Evolutionary conservation across 2,888 invertebrate species (phyloP), one percentile per base, ranked within the genome.

Genomic region (Rhyacophila evoluta): DNA sequence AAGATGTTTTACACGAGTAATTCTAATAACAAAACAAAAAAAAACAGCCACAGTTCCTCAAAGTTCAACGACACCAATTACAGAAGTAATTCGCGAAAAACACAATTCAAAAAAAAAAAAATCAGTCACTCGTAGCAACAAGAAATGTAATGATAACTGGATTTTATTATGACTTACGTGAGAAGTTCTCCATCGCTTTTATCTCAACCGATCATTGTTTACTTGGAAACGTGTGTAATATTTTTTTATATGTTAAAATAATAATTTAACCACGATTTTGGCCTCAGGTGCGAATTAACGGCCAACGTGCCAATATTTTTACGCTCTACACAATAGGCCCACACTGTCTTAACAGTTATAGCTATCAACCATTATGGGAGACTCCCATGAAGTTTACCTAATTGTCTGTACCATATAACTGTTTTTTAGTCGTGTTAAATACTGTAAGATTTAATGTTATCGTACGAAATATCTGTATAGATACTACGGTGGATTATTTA

Each of bases 241-340:
- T 55, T 55, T 55, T 55, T 55, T n/a, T n/a, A n/a, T 55, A 55
- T 55, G 19, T 55, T 25, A 55, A 55, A 55, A 55, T 55, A 55
- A 55, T 55, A 55, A 55, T 55, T 55, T 19, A 55, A 55, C 10
- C 55, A 55, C 55, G 55, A 55, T 55, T 55, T 19, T 25, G 55
- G 55, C 55, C 55, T 55, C 55, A 55, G 19, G 55, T 55, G 55
- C 19, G 19, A 55, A 55, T 55, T 55, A 15, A 25, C 19, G 25
- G 19, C 10, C 55, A 55, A 19, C 55, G 55, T 55, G 19, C 19
- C 55, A 55, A 39, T 55, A 19, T 55, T 55, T 55, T 25, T 55
- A 4, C 29, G 29, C 29, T 2, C 29, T 33, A 4, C 6, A 33
- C 29, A 33, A 33, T 33, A 33, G 29, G 29, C 29, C 29, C 6